A percentile compares a stretch with the other conserved stretches of the same genome.
phyloP scores from a whole-genome alignment of 2,797 vertebrate species.

The Molothrus ater region DNA sequence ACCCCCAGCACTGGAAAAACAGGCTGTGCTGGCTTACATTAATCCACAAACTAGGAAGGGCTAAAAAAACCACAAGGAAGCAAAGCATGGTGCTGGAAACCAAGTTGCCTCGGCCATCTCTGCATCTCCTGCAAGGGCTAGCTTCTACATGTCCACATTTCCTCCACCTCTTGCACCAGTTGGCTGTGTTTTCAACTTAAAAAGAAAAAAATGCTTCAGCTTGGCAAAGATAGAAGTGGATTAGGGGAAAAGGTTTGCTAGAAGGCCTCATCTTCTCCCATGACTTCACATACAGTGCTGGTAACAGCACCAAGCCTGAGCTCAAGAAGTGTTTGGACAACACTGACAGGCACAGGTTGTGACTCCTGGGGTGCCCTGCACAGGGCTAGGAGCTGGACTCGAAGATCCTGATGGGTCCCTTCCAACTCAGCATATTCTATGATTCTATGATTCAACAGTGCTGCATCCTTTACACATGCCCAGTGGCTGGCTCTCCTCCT shows the following conservation, averaged over 20 bases:
- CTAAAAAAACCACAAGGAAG: neutral
- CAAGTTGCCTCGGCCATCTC: neutral
- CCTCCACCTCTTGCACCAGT: accelerated
- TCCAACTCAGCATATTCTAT: neutral
- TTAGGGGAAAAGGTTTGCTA: neutral
- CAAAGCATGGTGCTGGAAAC: neutral
- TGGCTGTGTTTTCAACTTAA: neutral
- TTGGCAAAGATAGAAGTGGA: neutral
- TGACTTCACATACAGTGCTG: neutral
- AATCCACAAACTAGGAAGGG: neutral
- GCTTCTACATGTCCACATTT: accelerated
- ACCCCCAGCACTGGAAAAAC: neutral
- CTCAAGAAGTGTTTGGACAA: neutral
- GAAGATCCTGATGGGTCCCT: neutral
- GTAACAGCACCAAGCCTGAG: neutral
- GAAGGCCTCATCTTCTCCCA: neutral
- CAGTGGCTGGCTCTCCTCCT: neutral
- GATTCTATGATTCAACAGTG: neutral
- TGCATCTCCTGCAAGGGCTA: neutral
- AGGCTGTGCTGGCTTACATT: accelerated
- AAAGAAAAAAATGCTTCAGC: neutral
- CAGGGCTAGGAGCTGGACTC: neutral
- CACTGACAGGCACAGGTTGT: too few species aligned
- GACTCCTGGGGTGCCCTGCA: neutral
- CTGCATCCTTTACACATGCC: accelerated